Evolutionary conservation across 2,113 vertebrate species (phyloP).

Genomic region (Hucho hucho): DNA sequence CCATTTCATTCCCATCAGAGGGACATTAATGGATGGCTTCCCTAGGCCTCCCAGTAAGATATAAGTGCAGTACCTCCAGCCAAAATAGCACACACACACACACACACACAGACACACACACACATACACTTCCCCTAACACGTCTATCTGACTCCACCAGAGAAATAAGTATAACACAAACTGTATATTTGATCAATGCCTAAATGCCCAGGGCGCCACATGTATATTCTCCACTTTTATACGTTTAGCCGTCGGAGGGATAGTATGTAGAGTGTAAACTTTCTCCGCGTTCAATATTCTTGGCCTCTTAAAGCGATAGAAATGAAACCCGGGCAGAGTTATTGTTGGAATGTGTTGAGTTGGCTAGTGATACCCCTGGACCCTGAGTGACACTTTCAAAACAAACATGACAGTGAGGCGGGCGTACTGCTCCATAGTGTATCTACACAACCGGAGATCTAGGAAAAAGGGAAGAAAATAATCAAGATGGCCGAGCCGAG

Average conservation of each 20-base stretch:
- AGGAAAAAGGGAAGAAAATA: background rate
- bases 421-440: background rate
- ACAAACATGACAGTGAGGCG: slow-evolving; percentile 31
- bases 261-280: slow-evolving; percentile 32
- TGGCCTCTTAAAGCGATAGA: background rate
- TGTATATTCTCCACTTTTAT: slow-evolving; percentile 52
- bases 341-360: slow-evolving; percentile 33
- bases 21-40: slow-evolving; percentile 22
- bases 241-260: slow-evolving; percentile 34
- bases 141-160: slow-evolving; percentile 2
- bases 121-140: background rate
- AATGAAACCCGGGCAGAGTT: slow-evolving; percentile 17
- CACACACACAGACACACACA: slow-evolving; percentile 4
- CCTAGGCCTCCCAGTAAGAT: background rate
- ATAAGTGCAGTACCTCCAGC: slow-evolving; percentile 8
- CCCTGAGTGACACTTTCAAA: slow-evolving; percentile 26
- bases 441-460: background rate
- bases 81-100: slow-evolving; percentile 9
- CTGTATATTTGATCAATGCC: slow-evolving; percentile 57
- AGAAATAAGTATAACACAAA: slow-evolving; percentile 39
- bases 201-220: slow-evolving; percentile 33
- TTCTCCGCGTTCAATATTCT: slow-evolving; percentile 22
- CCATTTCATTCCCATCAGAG: slow-evolving; percentile 23
- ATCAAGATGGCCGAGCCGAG: background rate
- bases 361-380: slow-evolving; percentile 26